Evolutionary conservation across 1,140 invertebrate genomes (phyloP).

Genomic region (Acromyrmex heyeri): DNA sequence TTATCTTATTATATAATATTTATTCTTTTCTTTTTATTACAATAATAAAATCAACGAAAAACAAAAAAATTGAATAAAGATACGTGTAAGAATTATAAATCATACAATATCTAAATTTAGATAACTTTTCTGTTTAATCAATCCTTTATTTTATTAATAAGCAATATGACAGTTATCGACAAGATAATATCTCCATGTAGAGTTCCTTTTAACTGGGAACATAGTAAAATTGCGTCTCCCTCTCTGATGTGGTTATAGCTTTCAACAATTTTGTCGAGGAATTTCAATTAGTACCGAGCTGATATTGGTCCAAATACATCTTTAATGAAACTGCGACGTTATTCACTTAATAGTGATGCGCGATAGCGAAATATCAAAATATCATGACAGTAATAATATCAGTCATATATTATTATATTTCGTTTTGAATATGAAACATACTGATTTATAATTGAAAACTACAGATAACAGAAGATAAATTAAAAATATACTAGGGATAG

Average conservation of each 20-base stretch:
- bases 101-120: slow-evolving; percentile 3
- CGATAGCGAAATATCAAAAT: slow-evolving; percentile 40
- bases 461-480: background rate
- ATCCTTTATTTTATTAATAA: slow-evolving; percentile 15
- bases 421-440: background rate
- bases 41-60: background rate
- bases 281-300: slow-evolving; percentile 75
- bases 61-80: background rate
- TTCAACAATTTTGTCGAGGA: slow-evolving; percentile 78
- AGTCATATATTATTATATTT: background rate
- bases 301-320: slow-evolving; percentile 52
- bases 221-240: slow-evolving; percentile 65
- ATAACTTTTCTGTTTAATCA: background rate
- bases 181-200: slow-evolving; percentile 51
- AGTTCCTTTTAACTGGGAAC: slow-evolving; percentile 45
- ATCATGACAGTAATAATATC: slow-evolving; percentile 18
- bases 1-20: too few relatives aligned
- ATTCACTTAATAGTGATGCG: background rate
- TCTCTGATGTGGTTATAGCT: slow-evolving; percentile 69
- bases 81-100: background rate
- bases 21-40: too few relatives aligned
- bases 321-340: slow-evolving; percentile 22
- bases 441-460: background rate
- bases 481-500: background rate
- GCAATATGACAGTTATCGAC: slow-evolving; percentile 24